Conservation (phyloP, 2,888 invertebrate species). For the Odontomyia ornata region DNA sequence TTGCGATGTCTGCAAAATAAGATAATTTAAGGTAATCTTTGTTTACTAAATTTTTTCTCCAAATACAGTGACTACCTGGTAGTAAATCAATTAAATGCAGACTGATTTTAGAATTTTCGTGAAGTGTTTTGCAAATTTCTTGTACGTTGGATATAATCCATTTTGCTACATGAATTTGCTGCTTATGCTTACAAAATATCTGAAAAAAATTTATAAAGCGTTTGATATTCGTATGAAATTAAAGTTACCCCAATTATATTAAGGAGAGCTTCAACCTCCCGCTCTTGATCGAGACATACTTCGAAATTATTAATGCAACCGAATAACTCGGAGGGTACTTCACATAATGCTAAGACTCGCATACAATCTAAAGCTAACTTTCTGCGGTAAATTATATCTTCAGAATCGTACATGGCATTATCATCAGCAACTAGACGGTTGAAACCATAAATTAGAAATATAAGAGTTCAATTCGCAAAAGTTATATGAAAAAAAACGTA, state of each 20-base stretch:
- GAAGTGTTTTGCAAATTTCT: constrained; percentile 55
- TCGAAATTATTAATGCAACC: constrained; percentile 2
- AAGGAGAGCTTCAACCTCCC: neutral
- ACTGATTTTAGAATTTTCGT: constrained; percentile 56
- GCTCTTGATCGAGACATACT: neutral
- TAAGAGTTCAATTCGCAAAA: too few species aligned
- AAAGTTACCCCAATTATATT: constrained; percentile 19
- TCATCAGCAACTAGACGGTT: constrained; percentile 31
- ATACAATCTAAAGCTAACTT: constrained; percentile 22
- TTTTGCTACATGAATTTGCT: constrained; percentile 50
- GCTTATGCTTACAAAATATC: constrained; percentile 58
- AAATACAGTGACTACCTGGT: constrained; percentile 53
- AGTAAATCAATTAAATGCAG: constrained; percentile 56
- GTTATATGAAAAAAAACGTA: too few species aligned
- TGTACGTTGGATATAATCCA: constrained; percentile 58
- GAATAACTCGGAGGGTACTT: neutral
- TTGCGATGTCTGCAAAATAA: constrained; percentile 22
- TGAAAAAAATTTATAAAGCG: constrained; percentile 46
- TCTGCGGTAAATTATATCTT: constrained; percentile 4
- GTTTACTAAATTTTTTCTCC: neutral
- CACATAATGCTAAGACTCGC: constrained; percentile 15
- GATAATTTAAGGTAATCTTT: neutral
- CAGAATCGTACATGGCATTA: neutral
- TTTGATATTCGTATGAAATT: neutral
- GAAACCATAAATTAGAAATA: neutral